These are phyloP conservation scores for Caenorhabditis sinica DNA, from an alignment of 2,888 invertebrate genomes.

Conservation along the genomic window DNA sequence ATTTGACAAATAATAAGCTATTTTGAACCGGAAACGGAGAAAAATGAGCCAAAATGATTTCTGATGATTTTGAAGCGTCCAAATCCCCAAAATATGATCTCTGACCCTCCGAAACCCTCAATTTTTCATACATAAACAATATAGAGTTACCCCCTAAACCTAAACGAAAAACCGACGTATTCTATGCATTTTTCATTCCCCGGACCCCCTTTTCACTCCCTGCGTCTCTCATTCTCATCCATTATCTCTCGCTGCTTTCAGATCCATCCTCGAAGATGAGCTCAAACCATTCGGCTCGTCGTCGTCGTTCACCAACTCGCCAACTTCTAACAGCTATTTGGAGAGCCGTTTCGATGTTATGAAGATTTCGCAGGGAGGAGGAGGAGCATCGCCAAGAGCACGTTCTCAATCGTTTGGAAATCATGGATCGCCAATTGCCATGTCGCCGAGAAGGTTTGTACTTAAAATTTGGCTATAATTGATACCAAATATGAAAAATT, in stretches of 20 bases:
- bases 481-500: no score
- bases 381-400: conserved; percentile 3
- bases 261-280: conserved; percentile 62
- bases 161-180: no score
- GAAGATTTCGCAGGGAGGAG: not conserved
- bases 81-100: no score
- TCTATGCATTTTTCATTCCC: conserved; percentile 4
- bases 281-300: conserved; percentile 68
- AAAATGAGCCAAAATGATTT: no score
- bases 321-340: conserved; percentile 47
- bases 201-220: not conserved
- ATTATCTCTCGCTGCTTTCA: conserved; percentile 16
- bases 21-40: no score
- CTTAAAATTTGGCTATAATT: not conserved
- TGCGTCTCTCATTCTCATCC: not conserved
- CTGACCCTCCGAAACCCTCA: no score
- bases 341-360: conserved; percentile 67
- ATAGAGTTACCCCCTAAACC: not conserved
- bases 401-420: conserved; percentile 49
- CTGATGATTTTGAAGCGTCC: no score
- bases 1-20: no score
- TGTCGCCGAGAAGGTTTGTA: conserved; percentile 52
- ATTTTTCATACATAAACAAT: no score
- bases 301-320: conserved; percentile 45
- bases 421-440: conserved; percentile 18